These are phyloP conservation scores for Ophioninae sp. DNA, from an alignment of 2,888 invertebrate genomes.

Conservation along the genomic window DNA sequence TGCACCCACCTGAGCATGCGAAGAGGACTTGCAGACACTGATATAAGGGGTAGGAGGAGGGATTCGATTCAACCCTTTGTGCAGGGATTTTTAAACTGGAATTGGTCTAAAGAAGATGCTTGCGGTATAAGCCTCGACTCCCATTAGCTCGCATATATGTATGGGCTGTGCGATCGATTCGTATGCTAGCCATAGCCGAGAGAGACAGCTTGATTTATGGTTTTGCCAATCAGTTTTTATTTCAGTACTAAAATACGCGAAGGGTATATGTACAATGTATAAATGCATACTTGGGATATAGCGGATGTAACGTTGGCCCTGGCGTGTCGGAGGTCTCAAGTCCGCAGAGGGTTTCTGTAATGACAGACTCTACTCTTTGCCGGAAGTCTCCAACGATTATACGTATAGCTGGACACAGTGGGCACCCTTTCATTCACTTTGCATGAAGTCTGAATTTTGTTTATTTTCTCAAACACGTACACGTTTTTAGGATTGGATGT, in stretches of 20 bases:
- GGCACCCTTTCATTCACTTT: background rate
- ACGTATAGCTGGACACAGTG: background rate
- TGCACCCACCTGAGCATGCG: constrained; percentile 44
- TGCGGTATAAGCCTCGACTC: constrained; percentile 1
- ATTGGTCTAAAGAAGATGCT: constrained; percentile 28
- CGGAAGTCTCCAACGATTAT: background rate
- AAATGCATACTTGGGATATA: background rate
- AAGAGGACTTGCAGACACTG: constrained; percentile 44
- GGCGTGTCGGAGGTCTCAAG: constrained; percentile 50
- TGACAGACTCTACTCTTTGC: constrained; percentile 37
- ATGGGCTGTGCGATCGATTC: constrained; percentile 34
- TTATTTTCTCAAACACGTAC: background rate
- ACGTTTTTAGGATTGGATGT: too few relatives aligned
- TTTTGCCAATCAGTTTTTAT: constrained; percentile 67
- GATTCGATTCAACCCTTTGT: background rate
- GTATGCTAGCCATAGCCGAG: constrained; percentile 46
- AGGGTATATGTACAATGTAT: constrained; percentile 19
- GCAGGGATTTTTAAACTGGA: constrained; percentile 19
- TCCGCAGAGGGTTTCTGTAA: constrained; percentile 55
- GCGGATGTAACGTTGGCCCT: constrained; percentile 14
- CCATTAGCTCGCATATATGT: constrained; percentile 13
- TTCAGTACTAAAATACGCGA: constrained; percentile 61
- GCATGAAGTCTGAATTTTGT: background rate
- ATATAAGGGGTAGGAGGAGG: constrained; percentile 10
- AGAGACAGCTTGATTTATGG: constrained; percentile 68